Percentiles rank a stretch among this genome's conserved stretches.
Conservation (phyloP, 2,888 invertebrate species). For the Mythimna lalbum region DNA sequence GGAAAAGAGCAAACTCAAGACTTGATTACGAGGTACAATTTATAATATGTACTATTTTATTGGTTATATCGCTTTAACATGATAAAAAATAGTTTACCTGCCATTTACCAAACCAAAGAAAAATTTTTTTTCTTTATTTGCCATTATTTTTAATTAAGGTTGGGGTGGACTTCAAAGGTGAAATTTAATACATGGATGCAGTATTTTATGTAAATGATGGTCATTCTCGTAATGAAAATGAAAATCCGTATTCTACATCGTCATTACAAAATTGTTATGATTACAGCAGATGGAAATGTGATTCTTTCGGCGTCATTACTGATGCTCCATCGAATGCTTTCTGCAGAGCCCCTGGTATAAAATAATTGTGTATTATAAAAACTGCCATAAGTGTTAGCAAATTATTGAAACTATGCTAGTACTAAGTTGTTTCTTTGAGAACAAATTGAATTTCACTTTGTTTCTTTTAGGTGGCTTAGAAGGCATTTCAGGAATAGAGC, state of each 20-base stretch:
- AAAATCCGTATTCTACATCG: constrained; percentile 55
- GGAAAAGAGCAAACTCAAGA: constrained; percentile 71
- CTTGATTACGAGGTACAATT: constrained; percentile 72
- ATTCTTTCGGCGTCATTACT: constrained; percentile 63
- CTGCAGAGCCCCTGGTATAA: constrained; percentile 67
- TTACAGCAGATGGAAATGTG: constrained; percentile 66
- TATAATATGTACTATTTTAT: neutral
- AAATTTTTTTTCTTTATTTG: neutral
- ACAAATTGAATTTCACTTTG: neutral
- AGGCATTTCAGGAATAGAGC: constrained; percentile 74
- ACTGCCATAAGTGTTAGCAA: too few species aligned
- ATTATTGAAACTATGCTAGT: too few species aligned
- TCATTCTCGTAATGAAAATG: constrained; percentile 69
- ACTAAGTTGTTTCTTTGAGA: neutral
- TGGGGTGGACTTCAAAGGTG: constrained; percentile 70
- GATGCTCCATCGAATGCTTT: constrained; percentile 66
- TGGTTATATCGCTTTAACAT: too few species aligned
- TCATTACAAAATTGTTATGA: constrained; percentile 65
- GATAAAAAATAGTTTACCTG: too few species aligned
- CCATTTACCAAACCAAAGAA: too few species aligned
- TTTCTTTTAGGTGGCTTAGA: constrained; percentile 69
- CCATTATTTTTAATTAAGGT: constrained; percentile 58
- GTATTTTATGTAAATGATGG: constrained; percentile 74
- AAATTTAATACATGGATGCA: constrained; percentile 75
- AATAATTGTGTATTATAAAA: too few species aligned